phyloP scores from a whole-genome alignment of 2,888 invertebrate genomes.

The Liodrosophila aerea region DNA sequence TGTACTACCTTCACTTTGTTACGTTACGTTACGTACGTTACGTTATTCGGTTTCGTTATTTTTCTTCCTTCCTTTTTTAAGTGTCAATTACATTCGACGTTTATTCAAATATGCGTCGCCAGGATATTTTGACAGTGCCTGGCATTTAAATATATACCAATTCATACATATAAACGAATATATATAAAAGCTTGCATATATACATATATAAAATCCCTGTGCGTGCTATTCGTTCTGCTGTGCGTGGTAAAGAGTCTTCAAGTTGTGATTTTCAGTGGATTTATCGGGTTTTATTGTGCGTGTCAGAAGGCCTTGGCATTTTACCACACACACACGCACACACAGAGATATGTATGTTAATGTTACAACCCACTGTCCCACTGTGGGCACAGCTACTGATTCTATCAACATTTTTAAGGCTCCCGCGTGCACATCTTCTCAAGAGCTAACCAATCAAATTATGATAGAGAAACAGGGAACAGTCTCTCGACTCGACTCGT shows the following conservation, averaged over 20 bases:
- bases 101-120: slow-evolving; percentile 74
- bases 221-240: slow-evolving; percentile 30
- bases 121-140: slow-evolving; percentile 54
- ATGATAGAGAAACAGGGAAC: slow-evolving; percentile 35
- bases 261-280: slow-evolving; percentile 68
- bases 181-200: slow-evolving; percentile 1
- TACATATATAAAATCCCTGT: slow-evolving; percentile 17
- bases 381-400: neutral
- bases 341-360: slow-evolving; percentile 36
- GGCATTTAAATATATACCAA: slow-evolving; percentile 40
- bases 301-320: slow-evolving; percentile 62
- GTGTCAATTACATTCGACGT: slow-evolving; percentile 78
- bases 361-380: slow-evolving; percentile 7
- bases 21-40: slow-evolving; percentile 27
- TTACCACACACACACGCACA: slow-evolving; percentile 53
- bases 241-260: slow-evolving; percentile 70
- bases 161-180: slow-evolving; percentile 1
- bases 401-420: slow-evolving; percentile 63
- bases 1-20: slow-evolving; percentile 8
- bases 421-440: slow-evolving; percentile 18
- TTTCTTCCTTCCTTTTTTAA: slow-evolving; percentile 39
- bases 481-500: neutral
- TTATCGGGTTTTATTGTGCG: slow-evolving; percentile 73
- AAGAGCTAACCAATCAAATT: slow-evolving; percentile 48
- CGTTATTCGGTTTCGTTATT: slow-evolving; percentile 35